Percentiles rank a stretch among this genome's conserved stretches.
phyloP scores from a whole-genome alignment of 2,888 invertebrate genomes.

The Conistra vaccinii region DNA sequence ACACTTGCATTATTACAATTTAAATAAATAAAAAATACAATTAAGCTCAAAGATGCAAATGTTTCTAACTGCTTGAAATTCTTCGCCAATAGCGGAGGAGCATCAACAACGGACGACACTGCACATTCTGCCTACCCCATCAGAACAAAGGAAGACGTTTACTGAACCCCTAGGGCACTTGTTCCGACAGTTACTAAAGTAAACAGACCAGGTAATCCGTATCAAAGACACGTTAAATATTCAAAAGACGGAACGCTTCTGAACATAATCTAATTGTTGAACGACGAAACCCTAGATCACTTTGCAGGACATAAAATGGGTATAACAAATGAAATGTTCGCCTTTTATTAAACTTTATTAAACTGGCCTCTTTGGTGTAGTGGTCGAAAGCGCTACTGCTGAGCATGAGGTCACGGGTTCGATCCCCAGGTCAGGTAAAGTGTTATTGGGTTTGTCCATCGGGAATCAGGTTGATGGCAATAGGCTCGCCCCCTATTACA shows the following conservation, averaged over 20 bases:
- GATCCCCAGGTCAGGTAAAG: neutral
- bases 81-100: neutral
- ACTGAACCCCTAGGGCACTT: neutral
- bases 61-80: neutral
- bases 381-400: neutral
- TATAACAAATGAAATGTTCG: neutral
- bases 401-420: neutral
- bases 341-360: neutral
- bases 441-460: neutral
- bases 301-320: conserved; percentile 11
- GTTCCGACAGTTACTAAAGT: neutral
- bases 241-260: conserved; percentile 23
- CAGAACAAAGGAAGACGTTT: neutral
- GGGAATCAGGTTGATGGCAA: neutral
- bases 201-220: neutral
- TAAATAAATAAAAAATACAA: neutral
- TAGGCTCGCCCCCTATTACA: neutral
- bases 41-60: neutral
- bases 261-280: conserved; percentile 10
- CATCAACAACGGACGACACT: neutral
- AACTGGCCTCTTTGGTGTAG: neutral
- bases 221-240: conserved; percentile 33
- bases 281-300: conserved; percentile 1
- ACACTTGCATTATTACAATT: neutral
- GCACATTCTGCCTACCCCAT: neutral